Percentiles rank a stretch among this genome's conserved stretches.
Evolutionary conservation across 2,888 invertebrate species (phyloP).

Genomic region (Synergus japonicus): DNA sequence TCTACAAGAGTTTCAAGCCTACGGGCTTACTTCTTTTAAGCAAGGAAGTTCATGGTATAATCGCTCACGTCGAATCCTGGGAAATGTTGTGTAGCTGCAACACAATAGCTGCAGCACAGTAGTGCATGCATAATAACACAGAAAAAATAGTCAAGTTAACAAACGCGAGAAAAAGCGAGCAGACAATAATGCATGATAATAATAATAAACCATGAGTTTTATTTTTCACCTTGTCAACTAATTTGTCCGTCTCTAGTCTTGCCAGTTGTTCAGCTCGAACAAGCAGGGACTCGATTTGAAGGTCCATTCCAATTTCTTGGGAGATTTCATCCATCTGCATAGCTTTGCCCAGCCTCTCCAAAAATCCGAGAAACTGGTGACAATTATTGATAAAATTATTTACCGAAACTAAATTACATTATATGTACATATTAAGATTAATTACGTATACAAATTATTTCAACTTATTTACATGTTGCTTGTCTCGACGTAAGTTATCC

Average conservation of each 20-base stretch:
- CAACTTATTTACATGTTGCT: constrained; percentile 83
- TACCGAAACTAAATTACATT: no score
- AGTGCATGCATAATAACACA: constrained; percentile 46
- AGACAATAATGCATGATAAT: constrained; percentile 37
- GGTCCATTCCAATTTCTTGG: constrained; percentile 88
- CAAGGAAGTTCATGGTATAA: constrained; percentile 88
- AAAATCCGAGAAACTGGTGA: constrained; percentile 87
- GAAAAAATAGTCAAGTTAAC: constrained; percentile 38
- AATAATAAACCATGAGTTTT: background rate
- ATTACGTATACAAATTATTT: background rate
- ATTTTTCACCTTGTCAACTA: constrained; percentile 87
- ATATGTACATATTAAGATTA: no score
- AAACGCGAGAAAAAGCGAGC: constrained; percentile 29
- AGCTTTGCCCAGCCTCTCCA: constrained; percentile 89
- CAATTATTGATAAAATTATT: background rate
- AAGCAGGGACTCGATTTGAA: constrained; percentile 90
- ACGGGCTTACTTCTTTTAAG: constrained; percentile 86
- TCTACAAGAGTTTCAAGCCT: constrained; percentile 52
- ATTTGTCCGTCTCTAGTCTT: constrained; percentile 87
- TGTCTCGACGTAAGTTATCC: constrained; percentile 87
- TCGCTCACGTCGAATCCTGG: constrained; percentile 87
- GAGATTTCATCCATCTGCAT: constrained; percentile 92
- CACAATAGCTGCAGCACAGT: constrained; percentile 81
- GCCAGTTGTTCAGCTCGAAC: constrained; percentile 91
- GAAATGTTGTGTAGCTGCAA: constrained; percentile 85